Percentiles rank a stretch among this genome's conserved stretches.
Evolutionary conservation across 2,888 invertebrate genomes (phyloP).

Genomic region (Torymus tubicola): DNA sequence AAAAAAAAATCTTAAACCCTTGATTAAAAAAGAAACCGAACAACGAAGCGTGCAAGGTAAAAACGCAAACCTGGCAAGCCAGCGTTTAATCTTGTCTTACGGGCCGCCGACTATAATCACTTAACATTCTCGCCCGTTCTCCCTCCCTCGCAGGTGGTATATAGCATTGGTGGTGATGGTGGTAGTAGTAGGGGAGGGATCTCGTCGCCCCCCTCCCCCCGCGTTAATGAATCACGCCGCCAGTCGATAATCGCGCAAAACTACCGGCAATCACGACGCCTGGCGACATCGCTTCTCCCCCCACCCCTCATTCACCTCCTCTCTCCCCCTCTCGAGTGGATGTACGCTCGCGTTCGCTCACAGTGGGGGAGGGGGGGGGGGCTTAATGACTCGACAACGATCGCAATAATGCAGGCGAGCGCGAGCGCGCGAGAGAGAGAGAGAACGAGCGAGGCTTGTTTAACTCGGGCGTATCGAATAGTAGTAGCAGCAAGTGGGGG

Average conservation of each 20-base stretch:
- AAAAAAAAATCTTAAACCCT: background rate
- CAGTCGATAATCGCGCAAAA: constrained; percentile 55
- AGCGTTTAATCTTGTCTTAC: constrained; percentile 22
- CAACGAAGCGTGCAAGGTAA: background rate
- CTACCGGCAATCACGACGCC: constrained; percentile 51
- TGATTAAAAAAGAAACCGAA: constrained; percentile 15
- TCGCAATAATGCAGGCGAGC: constrained; percentile 48
- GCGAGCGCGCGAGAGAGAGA: constrained; percentile 7
- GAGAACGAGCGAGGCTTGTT: constrained; percentile 14
- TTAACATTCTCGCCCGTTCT: constrained; percentile 22
- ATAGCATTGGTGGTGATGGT: too few species aligned
- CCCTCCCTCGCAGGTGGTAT: background rate
- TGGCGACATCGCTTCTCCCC: constrained; percentile 44
- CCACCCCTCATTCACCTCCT: too few species aligned
- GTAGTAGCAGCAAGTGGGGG: background rate
- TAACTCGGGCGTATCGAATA: too few species aligned
- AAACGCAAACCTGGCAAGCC: constrained; percentile 20
- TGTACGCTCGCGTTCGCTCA: background rate
- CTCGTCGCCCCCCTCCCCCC: background rate
- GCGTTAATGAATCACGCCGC: constrained; percentile 53
- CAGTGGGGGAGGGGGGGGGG: too few species aligned
- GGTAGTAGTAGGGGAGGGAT: background rate
- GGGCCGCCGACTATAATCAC: constrained; percentile 29
- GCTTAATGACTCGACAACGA: constrained; percentile 57
- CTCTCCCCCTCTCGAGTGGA: constrained; percentile 23